Evolutionary conservation across 2,888 invertebrate genomes (phyloP), one percentile per base, ranked within the genome.

Genomic region (Tridacna crocea): DNA sequence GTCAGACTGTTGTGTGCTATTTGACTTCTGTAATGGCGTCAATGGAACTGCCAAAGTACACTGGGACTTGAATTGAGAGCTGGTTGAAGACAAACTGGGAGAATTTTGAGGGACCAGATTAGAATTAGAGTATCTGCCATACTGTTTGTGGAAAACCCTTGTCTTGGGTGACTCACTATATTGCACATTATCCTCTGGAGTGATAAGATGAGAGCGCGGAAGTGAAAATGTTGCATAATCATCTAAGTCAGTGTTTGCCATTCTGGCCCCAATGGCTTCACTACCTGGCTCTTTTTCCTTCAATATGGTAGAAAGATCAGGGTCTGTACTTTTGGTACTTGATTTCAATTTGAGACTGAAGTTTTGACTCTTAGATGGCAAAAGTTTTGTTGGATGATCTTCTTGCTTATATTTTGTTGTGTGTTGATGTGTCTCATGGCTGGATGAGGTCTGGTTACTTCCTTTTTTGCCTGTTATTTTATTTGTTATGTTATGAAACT

Each of bases 231-330:
- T 82, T 47, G 87, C 87, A 79, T 87, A 83, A 68, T 89, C 89
- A 65, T 87, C 83, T 17, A 85, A 72, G 61, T 87, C 87, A 11
- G 82, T 80, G 55, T 89, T 85, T 13, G 90, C 91, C 89, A 92
- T 90, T 36, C 90, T 83, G 22, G 89, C 89, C 11, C 91, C 91
- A n/a, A 91, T 88, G 2, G 85, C 81, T 36, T 87, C 82, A 74
- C 91, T 89, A 8, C 92, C 92, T 27, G 89, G 87, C 26, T 88
- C 85, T n/a, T 87, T 86, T 61, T 91, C 89, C 61, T 88, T 82
- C 22, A 91, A 72, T 22, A 91, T 84, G 3, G 87, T 82, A 74
- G 88, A 85, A 24, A 90, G 81, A 76, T 91, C 88, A 51, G 87
- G 76, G 4, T 51, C 46, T 27, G 78, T 27, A 55, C 75, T 80